A percentile compares a stretch with the other conserved stretches of the same genome.
Evolutionary conservation across 2,888 invertebrate genomes (phyloP).

Genomic region (Diachrysia chrysitis): DNA sequence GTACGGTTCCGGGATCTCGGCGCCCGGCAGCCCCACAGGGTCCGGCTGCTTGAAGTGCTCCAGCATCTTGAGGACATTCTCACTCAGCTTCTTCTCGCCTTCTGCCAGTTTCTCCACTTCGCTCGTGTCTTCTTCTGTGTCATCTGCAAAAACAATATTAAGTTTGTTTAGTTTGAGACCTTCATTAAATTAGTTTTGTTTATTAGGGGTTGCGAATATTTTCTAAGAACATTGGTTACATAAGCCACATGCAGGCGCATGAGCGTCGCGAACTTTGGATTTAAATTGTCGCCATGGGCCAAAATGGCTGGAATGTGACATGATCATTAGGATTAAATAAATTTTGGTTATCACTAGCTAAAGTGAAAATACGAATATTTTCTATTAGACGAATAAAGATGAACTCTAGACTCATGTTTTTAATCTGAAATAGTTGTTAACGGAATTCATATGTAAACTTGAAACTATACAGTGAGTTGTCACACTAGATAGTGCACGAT

Average conservation of each 20-base stretch:
- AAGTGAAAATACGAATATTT: too few relatives aligned
- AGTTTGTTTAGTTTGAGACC: not conserved
- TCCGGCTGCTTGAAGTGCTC: constrained; percentile 95
- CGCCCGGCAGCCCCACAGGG: constrained; percentile 94
- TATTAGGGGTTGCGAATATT: too few relatives aligned
- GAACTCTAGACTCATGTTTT: too few relatives aligned
- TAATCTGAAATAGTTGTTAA: too few relatives aligned
- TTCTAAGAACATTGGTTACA: too few relatives aligned
- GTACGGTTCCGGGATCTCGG: constrained; percentile 94
- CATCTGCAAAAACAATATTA: constrained; percentile 49
- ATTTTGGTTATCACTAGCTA: too few relatives aligned
- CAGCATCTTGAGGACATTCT: constrained; percentile 91
- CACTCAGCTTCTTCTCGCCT: constrained; percentile 92
- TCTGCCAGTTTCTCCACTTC: constrained; percentile 63
- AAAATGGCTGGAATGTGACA: too few relatives aligned
- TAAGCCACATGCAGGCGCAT: too few relatives aligned
- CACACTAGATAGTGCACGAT: not conserved
- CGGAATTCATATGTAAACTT: not conserved
- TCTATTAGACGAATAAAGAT: too few relatives aligned
- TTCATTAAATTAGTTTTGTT: not conserved
- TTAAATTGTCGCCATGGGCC: too few relatives aligned
- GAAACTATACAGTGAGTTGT: not conserved
- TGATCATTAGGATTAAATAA: too few relatives aligned
- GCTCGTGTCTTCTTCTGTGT: constrained; percentile 55
- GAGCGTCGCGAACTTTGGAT: too few relatives aligned